Percentiles rank a stretch among this genome's conserved stretches.
phyloP scores from a whole-genome alignment of 1,140 invertebrate genomes.

The Drosophila littoralis region DNA sequence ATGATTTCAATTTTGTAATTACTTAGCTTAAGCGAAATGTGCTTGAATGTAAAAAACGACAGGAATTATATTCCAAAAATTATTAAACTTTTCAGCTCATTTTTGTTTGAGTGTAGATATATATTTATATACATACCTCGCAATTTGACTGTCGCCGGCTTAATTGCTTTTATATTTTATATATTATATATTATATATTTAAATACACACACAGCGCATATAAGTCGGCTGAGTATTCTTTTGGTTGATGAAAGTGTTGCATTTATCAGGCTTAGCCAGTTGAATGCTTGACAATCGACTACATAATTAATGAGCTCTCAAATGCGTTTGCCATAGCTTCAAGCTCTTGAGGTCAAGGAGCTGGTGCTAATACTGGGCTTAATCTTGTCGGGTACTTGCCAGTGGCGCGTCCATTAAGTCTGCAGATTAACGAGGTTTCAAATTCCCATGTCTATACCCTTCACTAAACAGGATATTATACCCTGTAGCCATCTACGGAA shows the following conservation, averaged over 20 bases:
- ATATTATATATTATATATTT: constrained; percentile 44
- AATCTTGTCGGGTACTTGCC: not conserved
- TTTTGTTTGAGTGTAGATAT: constrained; percentile 7
- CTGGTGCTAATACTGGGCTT: not conserved
- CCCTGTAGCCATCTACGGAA: no score
- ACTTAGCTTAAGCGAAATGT: no score
- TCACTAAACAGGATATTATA: no score
- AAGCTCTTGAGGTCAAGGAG: constrained; percentile 5
- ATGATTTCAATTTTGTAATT: no score
- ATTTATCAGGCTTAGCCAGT: constrained; percentile 67
- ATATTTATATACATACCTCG: constrained; percentile 11
- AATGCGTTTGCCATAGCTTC: not conserved
- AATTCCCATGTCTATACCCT: not conserved
- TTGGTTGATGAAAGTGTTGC: constrained; percentile 46
- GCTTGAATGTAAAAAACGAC: no score
- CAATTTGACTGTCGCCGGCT: constrained; percentile 9
- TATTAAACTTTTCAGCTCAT: not conserved
- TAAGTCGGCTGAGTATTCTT: constrained; percentile 11
- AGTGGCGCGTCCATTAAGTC: no score
- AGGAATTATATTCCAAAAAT: not conserved
- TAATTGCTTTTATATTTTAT: constrained; percentile 64
- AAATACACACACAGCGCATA: constrained; percentile 19
- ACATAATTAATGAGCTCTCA: constrained; percentile 40
- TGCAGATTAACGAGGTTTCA: not conserved
- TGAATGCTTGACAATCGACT: constrained; percentile 30